phyloP scores from a whole-genome alignment of 2,888 invertebrate species.

The Sinodicranocentrus sp. region DNA sequence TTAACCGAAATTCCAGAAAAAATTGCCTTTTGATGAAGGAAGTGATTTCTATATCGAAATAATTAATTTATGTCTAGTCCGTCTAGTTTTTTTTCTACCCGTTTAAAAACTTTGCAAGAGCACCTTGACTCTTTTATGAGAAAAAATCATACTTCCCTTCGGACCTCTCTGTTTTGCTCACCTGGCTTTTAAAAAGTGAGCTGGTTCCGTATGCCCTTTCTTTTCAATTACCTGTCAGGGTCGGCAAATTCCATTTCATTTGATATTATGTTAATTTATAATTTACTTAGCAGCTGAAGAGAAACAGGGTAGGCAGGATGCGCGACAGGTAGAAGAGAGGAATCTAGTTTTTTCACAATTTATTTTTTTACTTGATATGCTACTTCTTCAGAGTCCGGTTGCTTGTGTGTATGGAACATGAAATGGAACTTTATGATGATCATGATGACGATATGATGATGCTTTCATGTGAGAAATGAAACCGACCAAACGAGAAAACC shows the following conservation, averaged over 20 bases:
- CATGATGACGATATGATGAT: constrained; percentile 48
- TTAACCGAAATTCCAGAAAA: background rate
- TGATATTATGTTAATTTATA: constrained; percentile 27
- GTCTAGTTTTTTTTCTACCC: too few species aligned
- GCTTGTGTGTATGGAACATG: constrained; percentile 53
- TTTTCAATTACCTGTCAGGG: constrained; percentile 11
- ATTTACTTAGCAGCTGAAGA: background rate
- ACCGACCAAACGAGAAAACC: constrained; percentile 69
- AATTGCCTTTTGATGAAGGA: background rate
- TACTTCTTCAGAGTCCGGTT: constrained; percentile 11
- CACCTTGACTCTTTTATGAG: too few species aligned
- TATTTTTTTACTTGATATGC: constrained; percentile 23
- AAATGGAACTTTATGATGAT: constrained; percentile 62
- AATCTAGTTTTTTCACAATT: constrained; percentile 35
- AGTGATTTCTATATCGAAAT: background rate
- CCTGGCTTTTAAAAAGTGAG: too few species aligned
- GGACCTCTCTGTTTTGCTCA: background rate
- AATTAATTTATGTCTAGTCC: too few species aligned
- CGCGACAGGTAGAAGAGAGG: constrained; percentile 36
- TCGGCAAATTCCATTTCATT: constrained; percentile 15
- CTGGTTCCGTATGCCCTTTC: constrained; percentile 3
- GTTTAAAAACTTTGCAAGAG: too few species aligned
- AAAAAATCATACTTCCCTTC: too few species aligned
- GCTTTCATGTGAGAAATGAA: constrained; percentile 66
- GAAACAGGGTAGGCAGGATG: background rate